phyloP scores from a whole-genome alignment of 2,113 vertebrate genomes.

The Pionites leucogaster region DNA sequence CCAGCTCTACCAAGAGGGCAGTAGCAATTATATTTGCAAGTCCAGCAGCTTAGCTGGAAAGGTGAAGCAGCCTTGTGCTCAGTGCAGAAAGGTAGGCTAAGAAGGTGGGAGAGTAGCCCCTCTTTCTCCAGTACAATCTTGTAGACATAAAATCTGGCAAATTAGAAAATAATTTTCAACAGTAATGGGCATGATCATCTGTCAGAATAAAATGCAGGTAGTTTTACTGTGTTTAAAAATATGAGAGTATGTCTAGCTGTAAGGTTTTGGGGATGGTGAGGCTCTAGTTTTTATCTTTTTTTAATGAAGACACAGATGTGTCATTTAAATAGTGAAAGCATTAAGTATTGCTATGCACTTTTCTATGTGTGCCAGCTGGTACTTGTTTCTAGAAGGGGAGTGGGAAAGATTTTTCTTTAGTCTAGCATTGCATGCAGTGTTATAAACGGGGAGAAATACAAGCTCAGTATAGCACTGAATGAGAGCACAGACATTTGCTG shows the following conservation, averaged over 20 bases:
- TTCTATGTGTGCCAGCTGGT: neutral
- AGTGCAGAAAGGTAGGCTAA: neutral
- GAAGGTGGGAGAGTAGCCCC: neutral
- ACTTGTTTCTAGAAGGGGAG: neutral
- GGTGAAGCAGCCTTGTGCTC: neutral
- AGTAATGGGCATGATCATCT: neutral
- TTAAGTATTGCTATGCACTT: neutral
- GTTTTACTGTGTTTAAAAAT: neutral
- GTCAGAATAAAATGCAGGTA: neutral
- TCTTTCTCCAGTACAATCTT: neutral
- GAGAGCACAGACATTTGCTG: constrained; percentile 2
- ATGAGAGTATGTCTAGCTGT: neutral
- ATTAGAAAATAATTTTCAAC: neutral
- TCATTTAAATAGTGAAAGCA: neutral
- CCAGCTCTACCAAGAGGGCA: neutral
- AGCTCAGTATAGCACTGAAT: neutral
- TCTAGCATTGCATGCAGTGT: neutral
- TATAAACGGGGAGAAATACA: neutral
- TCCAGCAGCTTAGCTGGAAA: neutral
- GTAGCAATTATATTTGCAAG: neutral
- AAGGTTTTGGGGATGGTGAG: neutral
- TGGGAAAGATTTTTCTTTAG: neutral
- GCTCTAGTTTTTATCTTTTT: neutral
- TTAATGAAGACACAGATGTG: neutral
- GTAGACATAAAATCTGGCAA: neutral